A percentile compares a stretch with the other conserved stretches of the same genome.
Evolutionary conservation across 64 coral and sea anemone species (phyloP).

Genomic region (Pocillopora damicornis): DNA sequence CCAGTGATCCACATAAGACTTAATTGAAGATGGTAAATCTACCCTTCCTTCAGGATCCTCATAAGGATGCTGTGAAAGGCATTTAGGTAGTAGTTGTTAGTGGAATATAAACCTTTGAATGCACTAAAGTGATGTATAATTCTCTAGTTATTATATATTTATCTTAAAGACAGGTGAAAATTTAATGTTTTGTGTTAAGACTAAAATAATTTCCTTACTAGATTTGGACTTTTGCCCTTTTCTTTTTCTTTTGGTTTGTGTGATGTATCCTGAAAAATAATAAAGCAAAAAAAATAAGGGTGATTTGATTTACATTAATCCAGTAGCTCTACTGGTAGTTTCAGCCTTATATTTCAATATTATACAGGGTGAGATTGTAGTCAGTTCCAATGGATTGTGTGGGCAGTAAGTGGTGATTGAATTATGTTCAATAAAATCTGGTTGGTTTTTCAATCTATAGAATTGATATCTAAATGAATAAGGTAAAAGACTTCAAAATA

Average conservation of each 20-base stretch:
- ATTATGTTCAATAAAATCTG: neutral
- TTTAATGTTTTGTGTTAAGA: neutral
- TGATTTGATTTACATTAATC: neutral
- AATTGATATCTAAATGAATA: neutral
- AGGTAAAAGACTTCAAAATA: neutral
- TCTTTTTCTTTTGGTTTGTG: conserved; percentile 98
- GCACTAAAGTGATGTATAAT: too few species aligned
- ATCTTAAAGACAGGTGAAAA: too few species aligned
- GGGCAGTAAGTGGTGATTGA: neutral
- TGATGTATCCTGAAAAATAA: conserved; percentile 61
- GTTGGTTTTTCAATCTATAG: neutral
- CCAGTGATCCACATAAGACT: conserved; percentile 81
- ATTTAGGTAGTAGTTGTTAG: neutral
- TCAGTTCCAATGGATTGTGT: too few species aligned
- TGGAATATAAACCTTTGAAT: neutral
- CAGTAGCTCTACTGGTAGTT: too few species aligned
- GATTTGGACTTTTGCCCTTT: conserved; percentile 96
- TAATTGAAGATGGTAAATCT: conserved; percentile 76
- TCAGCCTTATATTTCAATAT: too few species aligned
- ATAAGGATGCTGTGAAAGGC: conserved; percentile 73
- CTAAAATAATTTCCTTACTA: conserved; percentile 45
- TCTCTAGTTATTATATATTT: too few species aligned
- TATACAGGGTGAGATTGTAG: too few species aligned
- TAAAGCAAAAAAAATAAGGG: neutral
- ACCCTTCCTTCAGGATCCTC: conserved; percentile 94